phyloP scores from a whole-genome alignment of 2,888 invertebrate species.

The Galerucella pusilla region DNA sequence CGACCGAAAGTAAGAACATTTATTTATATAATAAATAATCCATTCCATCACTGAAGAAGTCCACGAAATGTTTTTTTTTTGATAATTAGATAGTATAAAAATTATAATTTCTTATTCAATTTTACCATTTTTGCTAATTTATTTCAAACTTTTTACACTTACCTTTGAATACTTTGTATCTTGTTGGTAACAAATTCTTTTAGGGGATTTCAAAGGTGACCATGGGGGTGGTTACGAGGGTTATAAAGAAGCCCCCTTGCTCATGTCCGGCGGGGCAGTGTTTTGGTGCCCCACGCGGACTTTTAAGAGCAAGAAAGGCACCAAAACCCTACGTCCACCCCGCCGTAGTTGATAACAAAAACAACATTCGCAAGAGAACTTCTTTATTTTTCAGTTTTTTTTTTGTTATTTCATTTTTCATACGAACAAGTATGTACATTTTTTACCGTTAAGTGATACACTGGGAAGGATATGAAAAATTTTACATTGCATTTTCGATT shows the following conservation, averaged over 20 bases:
- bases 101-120: too few species aligned
- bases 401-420: slow-evolving; percentile 33
- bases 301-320: slow-evolving; percentile 66
- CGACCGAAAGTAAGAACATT: too few species aligned
- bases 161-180: neutral
- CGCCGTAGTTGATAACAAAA: slow-evolving; percentile 58
- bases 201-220: slow-evolving; percentile 24
- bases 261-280: slow-evolving; percentile 66
- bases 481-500: slow-evolving; percentile 31
- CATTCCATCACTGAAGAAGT: too few species aligned
- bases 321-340: slow-evolving; percentile 70
- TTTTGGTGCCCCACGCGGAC: slow-evolving; percentile 67
- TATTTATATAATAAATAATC: too few species aligned
- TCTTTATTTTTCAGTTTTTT: slow-evolving; percentile 60
- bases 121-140: too few species aligned
- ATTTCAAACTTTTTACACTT: neutral
- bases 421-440: slow-evolving; percentile 50
- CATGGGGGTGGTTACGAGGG: slow-evolving; percentile 58
- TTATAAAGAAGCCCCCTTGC: slow-evolving; percentile 66
- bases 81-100: too few species aligned
- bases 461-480: slow-evolving; percentile 32
- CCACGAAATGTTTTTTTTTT: too few species aligned
- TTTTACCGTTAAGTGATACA: slow-evolving; percentile 46
- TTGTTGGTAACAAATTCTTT: neutral
- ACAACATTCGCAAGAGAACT: slow-evolving; percentile 65